A percentile compares a stretch with the other conserved stretches of the same genome.
phyloP scores from a whole-genome alignment of 2,797 vertebrate genomes.

The Nothura maculosa region DNA sequence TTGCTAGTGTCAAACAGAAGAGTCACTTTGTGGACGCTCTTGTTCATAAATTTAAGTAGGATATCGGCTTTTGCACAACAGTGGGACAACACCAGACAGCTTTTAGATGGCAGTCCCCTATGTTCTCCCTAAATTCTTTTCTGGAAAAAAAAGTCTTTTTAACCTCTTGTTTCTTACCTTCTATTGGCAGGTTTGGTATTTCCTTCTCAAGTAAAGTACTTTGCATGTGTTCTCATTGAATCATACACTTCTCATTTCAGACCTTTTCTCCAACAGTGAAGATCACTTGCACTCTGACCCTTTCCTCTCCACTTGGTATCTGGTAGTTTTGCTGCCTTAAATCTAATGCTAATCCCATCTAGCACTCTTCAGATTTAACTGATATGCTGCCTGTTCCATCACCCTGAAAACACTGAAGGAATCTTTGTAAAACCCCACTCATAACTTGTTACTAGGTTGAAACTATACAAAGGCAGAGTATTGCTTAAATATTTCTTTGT shows the following conservation, averaged over 20 bases:
- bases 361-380: background rate
- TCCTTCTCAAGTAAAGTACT: background rate
- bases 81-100: background rate
- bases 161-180: background rate
- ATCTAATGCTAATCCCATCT: conserved; percentile 12
- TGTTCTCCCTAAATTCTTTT: background rate
- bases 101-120: background rate
- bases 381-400: background rate
- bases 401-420: background rate
- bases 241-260: background rate
- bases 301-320: background rate
- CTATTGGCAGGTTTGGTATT: background rate
- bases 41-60: background rate
- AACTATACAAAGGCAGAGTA: conserved; percentile 43
- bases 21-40: background rate
- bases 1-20: background rate
- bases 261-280: background rate
- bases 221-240: background rate
- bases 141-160: background rate
- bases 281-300: conserved; percentile 3
- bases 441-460: conserved; percentile 3
- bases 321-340: background rate
- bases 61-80: background rate
- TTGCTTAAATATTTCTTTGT: conserved; percentile 56
- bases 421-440: background rate